Evolutionary conservation across 30 jellyfish, hydroid and myxozoan genomes (phyloP).

Genomic region (Hydractinia symbiolongicarpus): DNA sequence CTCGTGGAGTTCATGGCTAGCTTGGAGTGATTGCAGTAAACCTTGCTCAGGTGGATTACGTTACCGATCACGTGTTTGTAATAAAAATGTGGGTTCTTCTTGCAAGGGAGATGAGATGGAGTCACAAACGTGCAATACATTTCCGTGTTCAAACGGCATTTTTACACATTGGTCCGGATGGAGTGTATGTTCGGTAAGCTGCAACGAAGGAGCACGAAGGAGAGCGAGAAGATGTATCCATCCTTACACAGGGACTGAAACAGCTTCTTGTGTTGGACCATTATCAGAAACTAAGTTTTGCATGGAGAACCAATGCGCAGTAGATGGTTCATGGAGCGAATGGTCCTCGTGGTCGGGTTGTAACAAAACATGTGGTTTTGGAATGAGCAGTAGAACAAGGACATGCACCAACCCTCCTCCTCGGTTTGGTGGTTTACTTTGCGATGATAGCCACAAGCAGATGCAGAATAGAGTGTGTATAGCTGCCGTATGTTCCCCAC

Average conservation of each 20-base stretch:
- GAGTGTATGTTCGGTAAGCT: constrained; percentile 61
- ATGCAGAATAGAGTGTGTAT: constrained; percentile 59
- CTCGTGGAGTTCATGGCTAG: constrained; percentile 80
- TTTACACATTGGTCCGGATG: constrained; percentile 79
- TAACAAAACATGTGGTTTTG: constrained; percentile 79
- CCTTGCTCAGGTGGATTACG: constrained; percentile 87
- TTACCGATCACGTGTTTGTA: constrained; percentile 69
- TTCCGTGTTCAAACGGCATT: constrained; percentile 67
- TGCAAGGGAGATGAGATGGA: constrained; percentile 72
- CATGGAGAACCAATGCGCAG: constrained; percentile 36
- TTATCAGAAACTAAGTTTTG: constrained; percentile 56
- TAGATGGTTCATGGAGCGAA: constrained; percentile 76
- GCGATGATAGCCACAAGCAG: constrained; percentile 72
- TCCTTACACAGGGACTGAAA: constrained; percentile 55
- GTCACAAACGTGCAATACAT: constrained; percentile 58
- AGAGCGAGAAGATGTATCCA: constrained; percentile 70
- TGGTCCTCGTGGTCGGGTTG: constrained; percentile 96
- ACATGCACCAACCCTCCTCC: constrained; percentile 83
- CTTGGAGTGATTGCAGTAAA: constrained; percentile 85
- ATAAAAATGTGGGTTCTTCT: constrained; percentile 14
- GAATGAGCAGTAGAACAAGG: constrained; percentile 71
- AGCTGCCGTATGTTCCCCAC: constrained; percentile 54
- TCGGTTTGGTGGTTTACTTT: constrained; percentile 51
- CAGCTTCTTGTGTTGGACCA: constrained; percentile 50
- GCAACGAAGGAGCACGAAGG: constrained; percentile 55